Base-by-base conservation (phyloP, 2,888 invertebrate species). In the Apoderus coryli region DNA sequence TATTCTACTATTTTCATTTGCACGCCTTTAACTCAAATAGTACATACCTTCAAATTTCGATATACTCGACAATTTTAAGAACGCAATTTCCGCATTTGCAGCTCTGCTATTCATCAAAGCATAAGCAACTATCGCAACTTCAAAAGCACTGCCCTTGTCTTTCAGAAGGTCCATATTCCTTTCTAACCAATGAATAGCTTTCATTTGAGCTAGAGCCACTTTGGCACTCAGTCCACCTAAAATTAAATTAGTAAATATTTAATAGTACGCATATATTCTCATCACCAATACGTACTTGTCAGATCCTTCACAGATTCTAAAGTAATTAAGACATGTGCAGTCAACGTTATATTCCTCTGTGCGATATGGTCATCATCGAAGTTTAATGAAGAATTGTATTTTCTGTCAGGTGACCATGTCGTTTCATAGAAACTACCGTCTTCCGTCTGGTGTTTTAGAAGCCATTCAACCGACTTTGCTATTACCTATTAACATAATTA, bases 311-410 rank as follows among this genome's bases (percentile, higher is more conserved):
- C 84, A 0, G 74, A 70, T 34, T 81, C 78, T 43, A 95, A 58
- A 2, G 86, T 81, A 40, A 93, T 86, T 4, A 95, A 64, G 0
- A 92, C 89, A 51, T 93, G 90, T 0, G 95, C 90, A 0, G 95
- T 95, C 11, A 95, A 62, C 2, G 88, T 81, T 14, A 93, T 78
- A 52, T 90, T 90, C 10, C 82, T 65, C 42, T 76, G 70, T 33
- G 64, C 58, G 35, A 77, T 64, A 43, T 60, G 50, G 33, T 64
- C 57, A 36, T 64, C 54, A 4, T 56, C 47, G 1, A 60, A 52
- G 54, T 72, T 71, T 12, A 75, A 56, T 1, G 79, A 71, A 27
- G 72, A 69, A 60, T 88, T 88, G 61, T 85, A 75, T 59, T 90
- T 92, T 11, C 90, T 65, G 61, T 92, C 85, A 1, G 88, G 82